Conservation (phyloP, 2,797 vertebrate species). For the Parauchenoglanis ngamensis region DNA sequence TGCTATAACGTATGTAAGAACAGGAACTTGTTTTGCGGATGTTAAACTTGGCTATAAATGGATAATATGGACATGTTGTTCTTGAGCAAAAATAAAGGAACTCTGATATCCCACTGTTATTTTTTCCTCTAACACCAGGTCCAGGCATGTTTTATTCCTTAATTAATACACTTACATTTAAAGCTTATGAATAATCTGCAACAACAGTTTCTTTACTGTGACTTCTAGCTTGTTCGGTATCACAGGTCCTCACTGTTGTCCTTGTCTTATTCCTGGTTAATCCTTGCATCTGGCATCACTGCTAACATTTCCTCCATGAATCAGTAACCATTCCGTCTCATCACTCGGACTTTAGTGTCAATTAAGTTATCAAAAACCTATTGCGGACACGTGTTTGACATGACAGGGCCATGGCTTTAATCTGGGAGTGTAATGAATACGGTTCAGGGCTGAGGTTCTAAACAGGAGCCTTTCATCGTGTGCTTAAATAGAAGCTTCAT, state of each 20-base stretch:
- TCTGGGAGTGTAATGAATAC: slow-evolving; percentile 57
- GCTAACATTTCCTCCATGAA: background rate
- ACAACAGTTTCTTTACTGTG: background rate
- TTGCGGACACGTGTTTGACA: slow-evolving; percentile 14
- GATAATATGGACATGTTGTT: too few relatives aligned
- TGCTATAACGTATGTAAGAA: background rate
- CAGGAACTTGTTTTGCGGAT: background rate
- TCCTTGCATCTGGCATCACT: background rate
- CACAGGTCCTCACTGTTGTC: background rate
- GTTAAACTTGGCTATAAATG: background rate
- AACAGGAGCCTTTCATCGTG: slow-evolving; percentile 56
- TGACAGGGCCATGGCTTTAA: slow-evolving; percentile 53
- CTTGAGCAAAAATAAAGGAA: background rate
- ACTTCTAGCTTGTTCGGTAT: background rate
- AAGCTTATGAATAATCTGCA: background rate
- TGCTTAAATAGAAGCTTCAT: slow-evolving; percentile 62
- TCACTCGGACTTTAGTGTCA: slow-evolving; percentile 11
- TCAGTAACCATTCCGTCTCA: background rate
- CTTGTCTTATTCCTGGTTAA: background rate
- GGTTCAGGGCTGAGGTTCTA: slow-evolving; percentile 51
- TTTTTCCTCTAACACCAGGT: background rate
- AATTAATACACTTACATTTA: background rate
- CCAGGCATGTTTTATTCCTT: background rate
- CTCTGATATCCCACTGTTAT: background rate
- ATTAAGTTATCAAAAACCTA: slow-evolving; percentile 7